These are phyloP conservation scores for Dusona sp. DNA, from an alignment of 2,888 invertebrate species.

Conservation along the genomic window DNA sequence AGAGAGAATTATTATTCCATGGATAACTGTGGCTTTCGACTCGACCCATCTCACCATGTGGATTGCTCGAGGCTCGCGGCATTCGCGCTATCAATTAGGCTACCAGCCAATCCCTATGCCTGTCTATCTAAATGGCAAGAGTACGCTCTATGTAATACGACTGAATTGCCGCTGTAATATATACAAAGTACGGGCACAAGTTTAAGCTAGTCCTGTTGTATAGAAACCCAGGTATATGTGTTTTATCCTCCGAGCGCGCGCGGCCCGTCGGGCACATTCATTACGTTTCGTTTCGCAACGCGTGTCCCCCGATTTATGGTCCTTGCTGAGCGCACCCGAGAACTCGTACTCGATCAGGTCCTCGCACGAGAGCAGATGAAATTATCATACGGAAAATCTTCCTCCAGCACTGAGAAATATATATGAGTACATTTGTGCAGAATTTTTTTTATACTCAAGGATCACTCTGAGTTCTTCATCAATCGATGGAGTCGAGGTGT, in stretches of 20 bases:
- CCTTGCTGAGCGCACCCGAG: constrained; percentile 24
- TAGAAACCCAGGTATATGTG: constrained; percentile 44
- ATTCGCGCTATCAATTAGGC: constrained; percentile 71
- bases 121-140: constrained; percentile 22
- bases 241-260: constrained; percentile 29
- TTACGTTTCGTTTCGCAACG: constrained; percentile 66
- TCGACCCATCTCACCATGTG: constrained; percentile 50
- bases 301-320: constrained; percentile 71
- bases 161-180: constrained; percentile 27
- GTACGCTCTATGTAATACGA: constrained; percentile 50
- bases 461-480: not conserved
- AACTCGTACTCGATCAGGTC: constrained; percentile 57
- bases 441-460: not conserved
- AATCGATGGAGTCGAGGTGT: constrained; percentile 27
- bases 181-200: constrained; percentile 29
- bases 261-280: constrained; percentile 44
- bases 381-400: constrained; percentile 68
- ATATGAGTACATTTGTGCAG: not conserved
- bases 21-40: constrained; percentile 26
- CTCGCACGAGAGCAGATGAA: constrained; percentile 65
- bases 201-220: constrained; percentile 19
- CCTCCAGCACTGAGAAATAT: constrained; percentile 40
- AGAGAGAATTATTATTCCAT: constrained; percentile 18
- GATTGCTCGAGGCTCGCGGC: constrained; percentile 43
- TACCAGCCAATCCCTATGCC: constrained; percentile 29